phyloP scores from a whole-genome alignment of 2,797 vertebrate genomes.

The Margarornis squamiger region DNA sequence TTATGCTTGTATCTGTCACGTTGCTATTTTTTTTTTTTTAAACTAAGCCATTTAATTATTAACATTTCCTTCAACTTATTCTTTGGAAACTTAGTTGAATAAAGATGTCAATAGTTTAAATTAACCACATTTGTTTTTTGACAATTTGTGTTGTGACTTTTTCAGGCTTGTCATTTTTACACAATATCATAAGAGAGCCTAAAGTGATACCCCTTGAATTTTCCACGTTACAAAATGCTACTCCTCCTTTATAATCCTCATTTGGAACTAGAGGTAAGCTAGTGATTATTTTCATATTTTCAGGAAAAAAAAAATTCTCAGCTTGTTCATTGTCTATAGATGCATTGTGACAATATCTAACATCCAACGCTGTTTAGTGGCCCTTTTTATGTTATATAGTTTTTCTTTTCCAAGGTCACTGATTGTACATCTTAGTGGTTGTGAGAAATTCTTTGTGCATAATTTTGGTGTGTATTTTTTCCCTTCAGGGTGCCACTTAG shows the following conservation, averaged over 20 bases:
- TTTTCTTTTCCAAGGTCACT: neutral
- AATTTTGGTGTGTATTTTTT: neutral
- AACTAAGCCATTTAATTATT: neutral
- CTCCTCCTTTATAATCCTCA: neutral
- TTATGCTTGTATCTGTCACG: neutral
- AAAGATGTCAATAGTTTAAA: neutral
- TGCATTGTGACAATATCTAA: neutral
- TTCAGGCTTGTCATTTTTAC: neutral
- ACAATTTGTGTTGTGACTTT: neutral
- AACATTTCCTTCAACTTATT: neutral
- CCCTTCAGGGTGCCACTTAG: neutral
- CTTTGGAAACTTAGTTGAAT: neutral
- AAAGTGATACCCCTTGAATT: neutral
- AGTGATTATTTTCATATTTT: neutral
- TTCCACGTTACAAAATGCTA: neutral
- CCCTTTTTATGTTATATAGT: neutral
- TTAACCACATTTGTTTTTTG: neutral
- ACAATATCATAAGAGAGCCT: neutral
- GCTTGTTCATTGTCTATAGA: neutral
- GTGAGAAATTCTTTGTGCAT: neutral
- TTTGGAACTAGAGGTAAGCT: neutral
- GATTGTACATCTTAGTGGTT: neutral
- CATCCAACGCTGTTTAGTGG: neutral
- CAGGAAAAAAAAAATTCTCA: neutral
- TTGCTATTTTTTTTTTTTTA: neutral